Percentiles rank a stretch among this genome's conserved stretches.
These are phyloP conservation scores for Allobates femoralis DNA, from an alignment of 2,797 vertebrate genomes.

Conservation along the genomic window DNA sequence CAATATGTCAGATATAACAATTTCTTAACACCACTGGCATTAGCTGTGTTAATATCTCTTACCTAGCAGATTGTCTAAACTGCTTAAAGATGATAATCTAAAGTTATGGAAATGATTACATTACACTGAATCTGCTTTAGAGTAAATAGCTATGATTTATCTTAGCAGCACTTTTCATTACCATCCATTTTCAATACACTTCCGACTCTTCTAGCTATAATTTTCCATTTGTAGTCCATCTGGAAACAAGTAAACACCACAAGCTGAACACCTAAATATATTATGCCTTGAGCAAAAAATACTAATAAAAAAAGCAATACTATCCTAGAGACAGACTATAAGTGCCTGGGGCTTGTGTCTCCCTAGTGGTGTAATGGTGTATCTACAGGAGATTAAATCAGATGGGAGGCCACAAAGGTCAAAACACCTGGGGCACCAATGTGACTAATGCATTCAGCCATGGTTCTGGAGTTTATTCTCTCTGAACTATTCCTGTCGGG, in stretches of 20 bases:
- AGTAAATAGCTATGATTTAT: background rate
- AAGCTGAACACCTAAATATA: conserved; percentile 1
- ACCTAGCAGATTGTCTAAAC: background rate
- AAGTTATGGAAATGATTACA: background rate
- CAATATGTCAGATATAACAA: background rate
- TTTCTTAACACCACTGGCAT: background rate
- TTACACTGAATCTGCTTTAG: background rate
- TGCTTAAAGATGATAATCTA: background rate
- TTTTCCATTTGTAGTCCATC: conserved; percentile 20
- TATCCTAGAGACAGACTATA: background rate
- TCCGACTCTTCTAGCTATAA: background rate
- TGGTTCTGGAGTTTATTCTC: background rate
- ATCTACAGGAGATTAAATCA: conserved; percentile 42
- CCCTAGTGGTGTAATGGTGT: conserved; percentile 22
- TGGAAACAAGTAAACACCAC: background rate
- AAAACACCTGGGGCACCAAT: conserved; percentile 28
- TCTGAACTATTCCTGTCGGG: background rate
- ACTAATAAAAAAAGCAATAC: conserved; percentile 9
- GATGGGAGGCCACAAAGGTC: conserved; percentile 25
- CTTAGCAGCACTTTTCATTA: background rate
- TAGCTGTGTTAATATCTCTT: background rate
- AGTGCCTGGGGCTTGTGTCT: conserved; percentile 22
- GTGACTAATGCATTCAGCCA: background rate
- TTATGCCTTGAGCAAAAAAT: background rate
- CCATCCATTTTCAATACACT: background rate